Evolutionary conservation across 1,140 invertebrate species (phyloP).

Genomic region (Oryzaephilus surinamensis): DNA sequence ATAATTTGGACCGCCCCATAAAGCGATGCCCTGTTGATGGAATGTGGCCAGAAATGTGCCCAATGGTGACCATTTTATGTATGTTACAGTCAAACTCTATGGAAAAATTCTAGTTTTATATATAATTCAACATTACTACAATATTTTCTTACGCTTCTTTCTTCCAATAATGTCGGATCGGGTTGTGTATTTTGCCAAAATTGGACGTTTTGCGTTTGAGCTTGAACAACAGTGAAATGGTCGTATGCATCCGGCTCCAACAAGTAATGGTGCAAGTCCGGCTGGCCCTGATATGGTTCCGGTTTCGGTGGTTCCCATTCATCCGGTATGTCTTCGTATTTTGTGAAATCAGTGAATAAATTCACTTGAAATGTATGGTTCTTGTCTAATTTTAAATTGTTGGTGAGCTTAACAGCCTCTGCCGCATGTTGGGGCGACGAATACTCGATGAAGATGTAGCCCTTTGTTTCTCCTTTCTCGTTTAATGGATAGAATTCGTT

Average conservation of each 20-base stretch:
- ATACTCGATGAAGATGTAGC: constrained; percentile 92
- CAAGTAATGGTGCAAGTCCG: constrained; percentile 84
- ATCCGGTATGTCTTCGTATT: constrained; percentile 83
- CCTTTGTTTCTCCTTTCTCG: constrained; percentile 78
- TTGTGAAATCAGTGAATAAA: constrained; percentile 86
- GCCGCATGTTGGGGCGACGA: constrained; percentile 67
- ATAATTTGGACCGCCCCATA: constrained; percentile 95
- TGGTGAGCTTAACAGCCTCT: constrained; percentile 76
- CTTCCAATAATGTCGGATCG: constrained; percentile 73
- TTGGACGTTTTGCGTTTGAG: constrained; percentile 65
- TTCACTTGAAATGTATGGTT: constrained; percentile 92
- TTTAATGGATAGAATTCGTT: constrained; percentile 83
- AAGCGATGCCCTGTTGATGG: constrained; percentile 86
- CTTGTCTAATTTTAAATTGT: constrained; percentile 95
- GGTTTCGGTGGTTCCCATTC: constrained; percentile 85
- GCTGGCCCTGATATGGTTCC: constrained; percentile 76
- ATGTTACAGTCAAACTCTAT: constrained; percentile 89
- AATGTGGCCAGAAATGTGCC: constrained; percentile 95
- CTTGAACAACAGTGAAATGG: constrained; percentile 85
- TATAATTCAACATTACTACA: not conserved
- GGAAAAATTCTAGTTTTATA: constrained; percentile 6
- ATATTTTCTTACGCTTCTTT: constrained; percentile 57
- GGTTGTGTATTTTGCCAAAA: constrained; percentile 86
- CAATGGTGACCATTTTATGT: constrained; percentile 92
- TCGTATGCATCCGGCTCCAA: constrained; percentile 90